These are phyloP conservation scores for Liopterus haemorrhoidalis DNA, from an alignment of 2,888 invertebrate species.

Conservation along the genomic window DNA sequence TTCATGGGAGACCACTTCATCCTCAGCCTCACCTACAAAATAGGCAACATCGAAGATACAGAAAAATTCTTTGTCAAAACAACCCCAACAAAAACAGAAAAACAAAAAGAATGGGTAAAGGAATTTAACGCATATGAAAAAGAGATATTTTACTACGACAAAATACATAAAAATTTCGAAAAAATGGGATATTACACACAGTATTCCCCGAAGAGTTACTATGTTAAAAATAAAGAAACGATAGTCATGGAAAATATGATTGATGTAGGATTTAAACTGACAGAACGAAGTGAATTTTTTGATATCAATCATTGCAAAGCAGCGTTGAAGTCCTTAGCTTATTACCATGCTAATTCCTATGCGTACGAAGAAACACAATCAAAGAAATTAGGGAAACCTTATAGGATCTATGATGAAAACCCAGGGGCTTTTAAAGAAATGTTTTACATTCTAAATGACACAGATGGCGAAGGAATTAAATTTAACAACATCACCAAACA, in stretches of 20 bases:
- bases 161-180: slow-evolving; percentile 29
- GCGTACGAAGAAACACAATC: slow-evolving; percentile 45
- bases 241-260: slow-evolving; percentile 37
- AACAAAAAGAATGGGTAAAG: not conserved
- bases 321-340: slow-evolving; percentile 48
- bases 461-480: slow-evolving; percentile 9
- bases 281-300: slow-evolving; percentile 40
- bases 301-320: slow-evolving; percentile 48
- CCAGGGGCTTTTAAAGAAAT: slow-evolving; percentile 32
- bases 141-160: slow-evolving; percentile 36
- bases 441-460: slow-evolving; percentile 26
- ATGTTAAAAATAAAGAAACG: slow-evolving; percentile 33
- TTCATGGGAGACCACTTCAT: slow-evolving; percentile 30
- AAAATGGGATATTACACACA: slow-evolving; percentile 29
- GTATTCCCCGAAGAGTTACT: slow-evolving; percentile 35
- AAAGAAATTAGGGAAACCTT: slow-evolving; percentile 24
- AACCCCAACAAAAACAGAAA: slow-evolving; percentile 7
- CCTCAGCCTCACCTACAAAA: slow-evolving; percentile 23
- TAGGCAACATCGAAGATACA: slow-evolving; percentile 11
- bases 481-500: slow-evolving; percentile 28
- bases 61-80: slow-evolving; percentile 14
- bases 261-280: slow-evolving; percentile 27
- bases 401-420: slow-evolving; percentile 31
- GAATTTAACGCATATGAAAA: slow-evolving; percentile 34
- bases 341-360: slow-evolving; percentile 50